Evolutionary conservation across 2,113 vertebrate genomes (phyloP).

Genomic region (Hirundichthys speculiger): DNA sequence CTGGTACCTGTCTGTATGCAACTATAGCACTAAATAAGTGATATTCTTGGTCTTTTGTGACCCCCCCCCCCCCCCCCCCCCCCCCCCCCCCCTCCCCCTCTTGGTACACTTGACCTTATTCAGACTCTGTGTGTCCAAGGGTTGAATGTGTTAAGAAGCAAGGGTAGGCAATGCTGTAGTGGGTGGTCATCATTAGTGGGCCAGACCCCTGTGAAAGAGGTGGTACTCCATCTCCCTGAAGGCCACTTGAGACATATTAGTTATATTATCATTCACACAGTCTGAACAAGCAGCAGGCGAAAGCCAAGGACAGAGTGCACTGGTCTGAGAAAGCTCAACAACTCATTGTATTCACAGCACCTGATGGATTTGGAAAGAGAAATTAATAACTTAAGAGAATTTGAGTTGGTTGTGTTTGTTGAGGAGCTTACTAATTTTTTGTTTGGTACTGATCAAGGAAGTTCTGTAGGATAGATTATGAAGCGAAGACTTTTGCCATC

Average conservation of each 20-base stretch:
- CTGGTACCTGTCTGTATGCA: slow-evolving; percentile 30
- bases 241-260: slow-evolving; percentile 84
- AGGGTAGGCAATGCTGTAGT: slow-evolving; percentile 67
- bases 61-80: slow-evolving; percentile 21
- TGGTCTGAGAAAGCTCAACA: slow-evolving; percentile 6
- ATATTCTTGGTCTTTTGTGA: slow-evolving; percentile 63
- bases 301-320: slow-evolving; percentile 35
- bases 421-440: too few relatives aligned
- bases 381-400: not conserved
- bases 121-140: slow-evolving; percentile 52
- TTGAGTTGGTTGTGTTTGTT: too few relatives aligned
- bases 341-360: not conserved
- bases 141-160: slow-evolving; percentile 70
- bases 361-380: not conserved
- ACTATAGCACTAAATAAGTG: slow-evolving; percentile 49
- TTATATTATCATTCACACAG: slow-evolving; percentile 77
- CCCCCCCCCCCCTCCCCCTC: slow-evolving; percentile 13
- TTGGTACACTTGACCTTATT: slow-evolving; percentile 78
- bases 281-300: slow-evolving; percentile 62
- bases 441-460: too few relatives aligned
- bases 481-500: too few relatives aligned
- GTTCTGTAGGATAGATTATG: too few relatives aligned
- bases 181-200: slow-evolving; percentile 85
- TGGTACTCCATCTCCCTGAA: slow-evolving; percentile 73
- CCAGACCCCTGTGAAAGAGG: slow-evolving; percentile 73